phyloP scores from a whole-genome alignment of 1,140 invertebrate species.

The Nasonia giraulti region DNA sequence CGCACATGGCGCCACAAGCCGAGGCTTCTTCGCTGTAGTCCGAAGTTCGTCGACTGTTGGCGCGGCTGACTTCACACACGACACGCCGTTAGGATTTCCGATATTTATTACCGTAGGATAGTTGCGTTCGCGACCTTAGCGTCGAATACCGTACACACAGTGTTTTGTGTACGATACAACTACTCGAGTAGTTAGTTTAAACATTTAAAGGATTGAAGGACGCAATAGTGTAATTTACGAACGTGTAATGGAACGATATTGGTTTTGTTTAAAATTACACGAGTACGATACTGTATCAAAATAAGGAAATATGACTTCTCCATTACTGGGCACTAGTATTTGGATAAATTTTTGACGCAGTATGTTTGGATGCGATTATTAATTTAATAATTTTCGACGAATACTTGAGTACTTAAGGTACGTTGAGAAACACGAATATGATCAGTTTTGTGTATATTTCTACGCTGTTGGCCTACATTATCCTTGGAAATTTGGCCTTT shows the following conservation, averaged over 20 bases:
- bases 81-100: too few species aligned
- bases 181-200: neutral
- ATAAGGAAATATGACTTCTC: neutral
- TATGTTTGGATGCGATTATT: neutral
- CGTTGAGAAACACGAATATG: neutral
- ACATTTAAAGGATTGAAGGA: neutral
- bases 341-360: neutral
- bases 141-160: neutral
- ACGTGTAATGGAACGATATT: neutral
- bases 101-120: too few species aligned
- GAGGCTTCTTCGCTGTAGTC: too few species aligned
- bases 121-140: neutral
- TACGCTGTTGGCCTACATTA: neutral
- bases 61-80: too few species aligned
- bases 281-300: neutral
- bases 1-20: too few species aligned
- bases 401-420: neutral
- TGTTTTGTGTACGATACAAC: neutral
- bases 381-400: neutral
- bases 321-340: neutral
- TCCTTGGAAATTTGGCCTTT: neutral
- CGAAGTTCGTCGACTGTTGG: too few species aligned
- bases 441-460: neutral
- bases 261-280: neutral
- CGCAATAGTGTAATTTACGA: neutral